These are phyloP conservation scores for Hoplias malabaricus DNA, from an alignment of 2,113 vertebrate species.

Conservation along the genomic window DNA sequence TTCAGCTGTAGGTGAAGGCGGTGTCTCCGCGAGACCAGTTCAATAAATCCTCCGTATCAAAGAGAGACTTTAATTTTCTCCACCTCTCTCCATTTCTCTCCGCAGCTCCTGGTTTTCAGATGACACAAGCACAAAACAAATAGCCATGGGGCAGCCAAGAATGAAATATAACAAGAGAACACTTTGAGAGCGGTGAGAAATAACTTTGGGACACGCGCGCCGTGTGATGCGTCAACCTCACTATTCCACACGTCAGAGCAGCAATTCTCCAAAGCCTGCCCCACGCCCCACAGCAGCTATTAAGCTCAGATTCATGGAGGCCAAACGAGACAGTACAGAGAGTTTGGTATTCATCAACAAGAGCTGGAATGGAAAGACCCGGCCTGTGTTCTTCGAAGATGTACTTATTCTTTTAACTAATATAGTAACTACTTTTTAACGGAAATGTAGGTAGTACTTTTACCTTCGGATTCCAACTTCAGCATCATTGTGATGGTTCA, in stretches of 20 bases:
- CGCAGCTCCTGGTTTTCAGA: conserved; percentile 44
- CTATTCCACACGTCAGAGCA: conserved; percentile 23
- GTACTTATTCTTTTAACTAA: not conserved
- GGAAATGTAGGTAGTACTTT: too few relatives aligned
- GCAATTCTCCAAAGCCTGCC: conserved; percentile 38
- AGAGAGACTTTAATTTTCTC: conserved; percentile 47
- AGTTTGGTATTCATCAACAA: conserved; percentile 9
- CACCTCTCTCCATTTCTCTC: conserved; percentile 42
- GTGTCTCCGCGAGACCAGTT: conserved; percentile 30
- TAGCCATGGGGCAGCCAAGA: conserved; percentile 33
- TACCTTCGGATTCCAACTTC: too few relatives aligned
- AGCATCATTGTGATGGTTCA: too few relatives aligned
- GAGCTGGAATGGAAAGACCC: not conserved
- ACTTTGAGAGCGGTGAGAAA: conserved; percentile 42
- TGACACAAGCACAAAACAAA: conserved; percentile 51
- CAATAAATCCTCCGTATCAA: conserved; percentile 50
- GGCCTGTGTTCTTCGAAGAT: not conserved
- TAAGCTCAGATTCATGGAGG: conserved; percentile 27
- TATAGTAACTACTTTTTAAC: not conserved
- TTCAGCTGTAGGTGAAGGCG: conserved; percentile 3
- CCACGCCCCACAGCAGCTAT: conserved; percentile 31
- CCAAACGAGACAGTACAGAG: not conserved
- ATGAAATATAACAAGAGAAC: conserved; percentile 49
- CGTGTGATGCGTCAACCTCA: conserved; percentile 12
- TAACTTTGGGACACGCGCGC: conserved; percentile 38